These are phyloP conservation scores for Uria lomvia DNA, from an alignment of 2,113 vertebrate species.

Conservation along the genomic window DNA sequence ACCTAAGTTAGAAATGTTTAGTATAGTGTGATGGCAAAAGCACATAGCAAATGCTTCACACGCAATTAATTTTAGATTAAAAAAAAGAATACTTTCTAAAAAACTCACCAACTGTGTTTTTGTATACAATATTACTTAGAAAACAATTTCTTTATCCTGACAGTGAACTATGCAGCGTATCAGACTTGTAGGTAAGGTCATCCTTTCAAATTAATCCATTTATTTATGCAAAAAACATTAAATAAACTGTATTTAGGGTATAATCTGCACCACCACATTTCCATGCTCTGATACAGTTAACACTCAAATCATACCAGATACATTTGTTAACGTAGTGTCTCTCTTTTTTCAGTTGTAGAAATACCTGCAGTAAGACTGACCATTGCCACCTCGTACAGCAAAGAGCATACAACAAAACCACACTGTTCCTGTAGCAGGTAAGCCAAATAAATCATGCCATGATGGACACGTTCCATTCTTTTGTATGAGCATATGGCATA, in stretches of 20 bases:
- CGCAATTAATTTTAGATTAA: not conserved
- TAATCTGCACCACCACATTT: not conserved
- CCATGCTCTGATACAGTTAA: not conserved
- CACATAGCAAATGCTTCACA: not conserved
- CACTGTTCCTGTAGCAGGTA: not conserved
- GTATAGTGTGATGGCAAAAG: not conserved
- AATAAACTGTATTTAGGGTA: not conserved
- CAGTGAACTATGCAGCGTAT: not conserved
- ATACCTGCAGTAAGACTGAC: slow-evolving; percentile 7
- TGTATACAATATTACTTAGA: not conserved
- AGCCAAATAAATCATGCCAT: not conserved
- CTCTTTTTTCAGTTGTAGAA: not conserved
- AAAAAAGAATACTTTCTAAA: not conserved
- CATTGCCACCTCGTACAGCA: not conserved
- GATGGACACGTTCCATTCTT: not conserved
- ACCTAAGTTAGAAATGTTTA: not conserved
- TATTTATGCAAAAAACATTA: not conserved
- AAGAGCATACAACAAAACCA: not conserved
- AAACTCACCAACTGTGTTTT: not conserved
- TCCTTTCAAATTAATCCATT: not conserved
- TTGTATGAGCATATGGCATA: not conserved
- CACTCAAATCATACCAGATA: slow-evolving; percentile 11
- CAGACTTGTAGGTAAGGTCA: not conserved
- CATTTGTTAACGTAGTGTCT: not conserved
- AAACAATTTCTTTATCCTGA: not conserved